Evolutionary conservation across 2,113 vertebrate genomes (phyloP).

Genomic region (Calidris pygmaea): DNA sequence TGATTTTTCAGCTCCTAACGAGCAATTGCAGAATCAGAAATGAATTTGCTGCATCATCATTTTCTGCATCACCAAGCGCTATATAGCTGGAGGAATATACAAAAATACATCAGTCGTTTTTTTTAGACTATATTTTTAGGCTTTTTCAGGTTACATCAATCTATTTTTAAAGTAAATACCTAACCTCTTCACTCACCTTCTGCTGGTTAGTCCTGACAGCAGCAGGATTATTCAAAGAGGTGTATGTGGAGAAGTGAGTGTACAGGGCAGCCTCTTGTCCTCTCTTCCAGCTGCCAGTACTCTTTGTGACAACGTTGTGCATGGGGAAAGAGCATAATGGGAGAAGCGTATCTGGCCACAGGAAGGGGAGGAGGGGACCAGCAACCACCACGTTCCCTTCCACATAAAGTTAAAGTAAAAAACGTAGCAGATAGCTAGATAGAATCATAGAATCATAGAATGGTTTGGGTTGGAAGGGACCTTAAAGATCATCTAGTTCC

Average conservation of each 20-base stretch:
- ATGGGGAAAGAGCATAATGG: not conserved
- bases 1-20: not conserved
- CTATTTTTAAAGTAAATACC: not conserved
- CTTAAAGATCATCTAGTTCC: too few species aligned
- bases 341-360: not conserved
- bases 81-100: not conserved
- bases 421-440: not conserved
- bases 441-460: too few species aligned
- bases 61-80: not conserved
- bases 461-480: too few species aligned
- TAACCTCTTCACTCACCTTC: not conserved
- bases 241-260: not conserved
- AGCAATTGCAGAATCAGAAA: conserved; percentile 11
- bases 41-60: conserved; percentile 9
- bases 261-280: not conserved
- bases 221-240: not conserved
- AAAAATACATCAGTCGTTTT: not conserved
- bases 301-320: not conserved
- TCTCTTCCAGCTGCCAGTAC: not conserved
- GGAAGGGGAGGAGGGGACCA: not conserved
- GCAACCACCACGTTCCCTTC: not conserved
- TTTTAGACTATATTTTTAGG: not conserved
- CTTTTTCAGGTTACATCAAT: not conserved
- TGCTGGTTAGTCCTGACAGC: not conserved
- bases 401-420: not conserved